These are phyloP conservation scores for Rhincodon typus DNA, from an alignment of 2,797 vertebrate genomes.

Conservation along the genomic window DNA sequence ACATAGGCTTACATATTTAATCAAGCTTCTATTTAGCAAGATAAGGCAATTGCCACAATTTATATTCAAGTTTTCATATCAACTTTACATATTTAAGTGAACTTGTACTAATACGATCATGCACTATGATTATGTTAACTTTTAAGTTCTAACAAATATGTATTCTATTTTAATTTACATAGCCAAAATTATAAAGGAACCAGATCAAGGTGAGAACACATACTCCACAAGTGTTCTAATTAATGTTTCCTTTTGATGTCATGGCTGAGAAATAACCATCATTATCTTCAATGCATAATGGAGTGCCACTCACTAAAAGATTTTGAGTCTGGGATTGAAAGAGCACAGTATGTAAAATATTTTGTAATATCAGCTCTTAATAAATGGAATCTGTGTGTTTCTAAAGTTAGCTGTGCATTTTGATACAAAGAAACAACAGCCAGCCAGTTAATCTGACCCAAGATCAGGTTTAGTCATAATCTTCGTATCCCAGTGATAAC, in stretches of 20 bases:
- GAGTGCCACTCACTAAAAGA: neutral
- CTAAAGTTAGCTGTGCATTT: neutral
- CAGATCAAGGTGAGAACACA: neutral
- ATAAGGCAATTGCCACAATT: neutral
- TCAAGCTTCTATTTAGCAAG: neutral
- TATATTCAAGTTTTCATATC: neutral
- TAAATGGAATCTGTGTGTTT: neutral
- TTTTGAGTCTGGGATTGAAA: neutral
- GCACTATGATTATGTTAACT: neutral
- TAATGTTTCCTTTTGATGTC: neutral
- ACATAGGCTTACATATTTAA: neutral
- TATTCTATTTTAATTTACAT: neutral
- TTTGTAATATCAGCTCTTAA: neutral
- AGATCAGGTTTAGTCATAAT: neutral
- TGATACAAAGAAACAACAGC: neutral
- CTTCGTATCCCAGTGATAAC: neutral
- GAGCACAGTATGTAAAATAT: neutral
- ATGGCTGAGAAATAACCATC: neutral
- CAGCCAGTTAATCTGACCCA: neutral
- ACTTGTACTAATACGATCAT: neutral
- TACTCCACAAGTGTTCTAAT: neutral
- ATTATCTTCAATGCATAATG: neutral
- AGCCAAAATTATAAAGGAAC: neutral
- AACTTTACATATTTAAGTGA: neutral
- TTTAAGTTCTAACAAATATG: neutral